Evolutionary conservation across 2,113 vertebrate species (phyloP), one percentile per base, ranked within the genome.

Genomic region (Prionailurus viverrinus): DNA sequence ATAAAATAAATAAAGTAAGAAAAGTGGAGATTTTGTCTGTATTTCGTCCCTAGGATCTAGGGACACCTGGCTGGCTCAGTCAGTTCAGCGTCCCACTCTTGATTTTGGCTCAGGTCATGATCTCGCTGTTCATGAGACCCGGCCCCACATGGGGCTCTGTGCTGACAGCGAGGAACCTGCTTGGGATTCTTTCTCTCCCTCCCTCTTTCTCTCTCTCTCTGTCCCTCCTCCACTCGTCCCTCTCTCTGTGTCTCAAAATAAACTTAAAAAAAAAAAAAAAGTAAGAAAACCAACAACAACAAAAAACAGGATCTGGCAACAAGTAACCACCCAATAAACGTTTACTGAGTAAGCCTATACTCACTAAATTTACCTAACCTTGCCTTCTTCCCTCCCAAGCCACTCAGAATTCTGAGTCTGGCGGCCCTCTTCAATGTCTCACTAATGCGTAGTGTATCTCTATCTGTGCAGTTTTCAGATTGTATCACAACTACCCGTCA

Each of bases 341-440:
- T 10, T 79, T 86, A 23, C 5, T 66, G 23, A 65, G 71, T 53
- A 92, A 88, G 36, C 36, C 31, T 68, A 53, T 79, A 86, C 41
- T 81, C 55, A 14, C 14, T 65, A 90, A 33, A 48, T 2, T 74
- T 74, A 82, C 45, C 65, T 48, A 27, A 53, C 11, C 79, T 33
- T 97, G 55, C 45, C 68, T 48, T 33, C 39, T 93, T 61, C 73
- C 16, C n/a, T 96, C 48, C 74, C 65, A 83, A 92, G 73, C 31
- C 53, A 65, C 48, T 76, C 78, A 61, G 23, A 95, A 95, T 66
- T 84, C 51, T 73, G n/a, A 91, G 55, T 69, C 63, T 39, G 91
- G 80, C 4, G 25, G 27, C 48, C 51, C 27, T 63, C 27, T 31
- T 88, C 45, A 23, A 45, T 16, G 61, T 68, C 36, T 85, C 79